Evolutionary conservation across 1,140 invertebrate species (phyloP).

Genomic region (Drosophila punjabiensis): DNA sequence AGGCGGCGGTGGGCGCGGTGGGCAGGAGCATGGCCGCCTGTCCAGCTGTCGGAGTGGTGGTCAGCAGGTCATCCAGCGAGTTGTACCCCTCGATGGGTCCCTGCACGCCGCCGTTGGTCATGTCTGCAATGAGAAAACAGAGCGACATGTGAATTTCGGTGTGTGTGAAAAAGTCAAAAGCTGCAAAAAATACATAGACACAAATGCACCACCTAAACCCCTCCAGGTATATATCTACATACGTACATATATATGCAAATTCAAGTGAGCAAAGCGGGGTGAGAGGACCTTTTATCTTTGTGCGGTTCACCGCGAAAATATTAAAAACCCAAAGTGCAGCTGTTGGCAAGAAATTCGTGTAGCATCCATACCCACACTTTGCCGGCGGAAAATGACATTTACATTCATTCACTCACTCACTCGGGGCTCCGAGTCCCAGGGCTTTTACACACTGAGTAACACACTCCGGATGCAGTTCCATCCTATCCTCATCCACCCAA

Average conservation of each 20-base stretch:
- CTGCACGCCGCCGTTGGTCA: conserved; percentile 79
- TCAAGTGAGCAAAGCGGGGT: not conserved
- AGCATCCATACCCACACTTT: conserved; percentile 21
- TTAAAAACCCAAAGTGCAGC: conserved; percentile 61
- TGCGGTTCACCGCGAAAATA: conserved; percentile 44
- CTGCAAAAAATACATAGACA: conserved; percentile 55
- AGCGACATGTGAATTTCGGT: conserved; percentile 31
- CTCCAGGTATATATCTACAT: not conserved
- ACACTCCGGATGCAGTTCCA: conserved; percentile 14
- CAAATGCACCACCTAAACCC: conserved; percentile 38
- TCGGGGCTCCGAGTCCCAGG: not conserved
- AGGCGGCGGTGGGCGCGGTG: conserved; percentile 71
- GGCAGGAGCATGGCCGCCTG: conserved; percentile 47
- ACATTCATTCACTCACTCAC: conserved; percentile 53
- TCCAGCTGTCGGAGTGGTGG: conserved; percentile 58
- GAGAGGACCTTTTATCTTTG: conserved; percentile 56
- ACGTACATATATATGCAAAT: conserved; percentile 26
- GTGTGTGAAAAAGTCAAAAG: conserved; percentile 54
- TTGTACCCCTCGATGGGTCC: conserved; percentile 82
- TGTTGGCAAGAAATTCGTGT: conserved; percentile 54
- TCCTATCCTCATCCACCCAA: conserved; percentile 35
- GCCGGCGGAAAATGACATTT: conserved; percentile 46
- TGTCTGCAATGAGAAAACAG: conserved; percentile 59
- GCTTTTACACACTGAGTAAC: conserved; percentile 24
- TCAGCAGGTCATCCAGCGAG: conserved; percentile 76